A percentile compares a stretch with the other conserved stretches of the same genome.
Evolutionary conservation across 2,797 vertebrate genomes (phyloP).

Genomic region (Arremon aurantiirostris): DNA sequence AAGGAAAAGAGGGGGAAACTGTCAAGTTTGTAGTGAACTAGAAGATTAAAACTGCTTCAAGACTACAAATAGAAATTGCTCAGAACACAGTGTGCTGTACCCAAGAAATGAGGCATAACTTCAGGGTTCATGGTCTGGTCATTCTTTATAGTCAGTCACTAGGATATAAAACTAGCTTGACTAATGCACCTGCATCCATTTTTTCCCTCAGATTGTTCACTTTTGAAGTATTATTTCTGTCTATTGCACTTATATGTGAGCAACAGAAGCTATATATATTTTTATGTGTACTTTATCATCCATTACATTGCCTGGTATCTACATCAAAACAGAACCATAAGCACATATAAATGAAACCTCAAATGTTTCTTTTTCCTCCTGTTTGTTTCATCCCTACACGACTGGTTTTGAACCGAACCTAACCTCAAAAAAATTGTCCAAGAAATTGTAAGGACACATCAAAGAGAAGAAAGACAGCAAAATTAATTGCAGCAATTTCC

Average conservation of each 20-base stretch:
- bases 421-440: conserved; percentile 44
- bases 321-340: not conserved
- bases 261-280: not conserved
- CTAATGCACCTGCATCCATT: conserved; percentile 72
- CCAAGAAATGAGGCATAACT: conserved; percentile 53
- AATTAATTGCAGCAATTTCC: conserved; percentile 75
- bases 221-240: conserved; percentile 29
- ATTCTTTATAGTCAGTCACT: conserved; percentile 65
- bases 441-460: conserved; percentile 60
- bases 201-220: conserved; percentile 42
- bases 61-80: conserved; percentile 66
- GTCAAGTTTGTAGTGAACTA: conserved; percentile 21
- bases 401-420: conserved; percentile 54
- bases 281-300: not conserved
- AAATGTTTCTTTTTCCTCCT: not conserved
- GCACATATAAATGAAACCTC: not conserved
- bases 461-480: conserved; percentile 65
- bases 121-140: conserved; percentile 71
- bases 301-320: not conserved
- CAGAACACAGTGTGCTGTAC: conserved; percentile 64
- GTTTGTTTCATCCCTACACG: conserved; percentile 11
- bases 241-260: not conserved
- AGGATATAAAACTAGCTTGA: conserved; percentile 69
- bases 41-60: conserved; percentile 29
- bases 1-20: not conserved